These are phyloP conservation scores for Oscheius sp. DNA, from an alignment of 2,888 invertebrate species.

Conservation along the genomic window DNA sequence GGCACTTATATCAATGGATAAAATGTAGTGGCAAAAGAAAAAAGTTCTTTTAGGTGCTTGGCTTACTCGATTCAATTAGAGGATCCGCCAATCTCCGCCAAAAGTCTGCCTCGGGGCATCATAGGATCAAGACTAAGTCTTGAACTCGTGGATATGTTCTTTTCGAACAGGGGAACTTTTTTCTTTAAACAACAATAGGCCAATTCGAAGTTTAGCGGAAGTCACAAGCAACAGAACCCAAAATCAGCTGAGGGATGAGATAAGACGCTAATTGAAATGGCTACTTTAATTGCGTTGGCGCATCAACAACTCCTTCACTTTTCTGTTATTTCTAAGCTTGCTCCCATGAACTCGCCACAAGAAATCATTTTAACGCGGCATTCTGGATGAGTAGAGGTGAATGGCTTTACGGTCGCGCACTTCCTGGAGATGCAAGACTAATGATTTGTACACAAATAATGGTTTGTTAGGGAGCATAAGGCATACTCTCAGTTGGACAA, in stretches of 20 bases:
- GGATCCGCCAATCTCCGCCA: conserved; percentile 29
- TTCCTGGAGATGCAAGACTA: conserved; percentile 17
- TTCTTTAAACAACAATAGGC: neutral
- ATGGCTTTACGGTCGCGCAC: conserved; percentile 6
- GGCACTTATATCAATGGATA: conserved; percentile 3
- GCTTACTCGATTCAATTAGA: conserved; percentile 29
- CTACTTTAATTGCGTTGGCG: too few species aligned
- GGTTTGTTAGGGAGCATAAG: too few species aligned
- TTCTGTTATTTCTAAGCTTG: neutral
- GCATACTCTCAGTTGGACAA: neutral
- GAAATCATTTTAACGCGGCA: neutral
- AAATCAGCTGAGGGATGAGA: neutral
- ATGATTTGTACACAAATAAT: conserved; percentile 9
- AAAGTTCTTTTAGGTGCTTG: conserved; percentile 29
- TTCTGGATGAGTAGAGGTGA: conserved; percentile 16
- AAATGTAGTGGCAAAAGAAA: conserved; percentile 6
- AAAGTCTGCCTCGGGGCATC: conserved; percentile 27
- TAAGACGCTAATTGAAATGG: neutral
- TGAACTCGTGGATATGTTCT: neutral
- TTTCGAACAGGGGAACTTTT: neutral
- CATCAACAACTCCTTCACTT: neutral
- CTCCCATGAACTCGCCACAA: neutral
- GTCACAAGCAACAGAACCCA: neutral
- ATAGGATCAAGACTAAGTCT: conserved; percentile 2
- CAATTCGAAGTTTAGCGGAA: neutral